phyloP scores from a whole-genome alignment of 1,140 invertebrate species.

The Medauroidea extradentata region DNA sequence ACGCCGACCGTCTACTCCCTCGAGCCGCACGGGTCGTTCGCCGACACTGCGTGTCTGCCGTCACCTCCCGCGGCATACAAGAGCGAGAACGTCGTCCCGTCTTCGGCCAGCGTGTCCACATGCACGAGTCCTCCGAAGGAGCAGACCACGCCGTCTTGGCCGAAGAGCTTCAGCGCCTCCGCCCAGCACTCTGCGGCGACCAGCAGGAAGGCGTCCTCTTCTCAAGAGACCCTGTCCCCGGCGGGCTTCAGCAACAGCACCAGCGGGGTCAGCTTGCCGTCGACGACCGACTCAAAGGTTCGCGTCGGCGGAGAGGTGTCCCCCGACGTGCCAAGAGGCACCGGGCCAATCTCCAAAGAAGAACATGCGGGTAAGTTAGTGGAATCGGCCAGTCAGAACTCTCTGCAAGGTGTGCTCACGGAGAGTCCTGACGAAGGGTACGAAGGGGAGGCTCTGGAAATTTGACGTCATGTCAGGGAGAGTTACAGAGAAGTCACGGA shows the following conservation, averaged over 20 bases:
- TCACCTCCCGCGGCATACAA: slow-evolving; percentile 54
- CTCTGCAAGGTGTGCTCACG: slow-evolving; percentile 49
- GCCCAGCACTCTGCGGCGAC: slow-evolving; percentile 7
- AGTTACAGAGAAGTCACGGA: slow-evolving; percentile 1
- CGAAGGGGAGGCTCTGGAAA: slow-evolving; percentile 62
- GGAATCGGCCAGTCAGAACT: neutral
- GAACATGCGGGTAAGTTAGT: no score
- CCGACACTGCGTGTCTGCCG: slow-evolving; percentile 57
- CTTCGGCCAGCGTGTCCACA: neutral
- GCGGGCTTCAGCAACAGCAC: slow-evolving; percentile 6
- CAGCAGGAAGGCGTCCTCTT: no score
- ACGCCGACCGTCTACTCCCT: slow-evolving; percentile 32
- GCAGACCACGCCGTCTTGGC: neutral
- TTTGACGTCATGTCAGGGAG: slow-evolving; percentile 37
- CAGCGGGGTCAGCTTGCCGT: slow-evolving; percentile 2
- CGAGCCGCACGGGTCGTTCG: slow-evolving; percentile 42
- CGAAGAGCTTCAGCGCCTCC: slow-evolving; percentile 18
- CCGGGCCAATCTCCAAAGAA: no score
- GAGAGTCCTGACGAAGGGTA: slow-evolving; percentile 86
- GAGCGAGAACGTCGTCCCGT: slow-evolving; percentile 5
- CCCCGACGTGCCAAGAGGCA: slow-evolving; percentile 2
- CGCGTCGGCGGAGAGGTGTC: slow-evolving; percentile 36
- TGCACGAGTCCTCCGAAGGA: slow-evolving; percentile 1
- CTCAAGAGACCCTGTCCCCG: neutral
- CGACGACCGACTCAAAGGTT: slow-evolving; percentile 28